These are phyloP conservation scores for Parnassius glacialis DNA, from an alignment of 2,888 invertebrate genomes.

Conservation along the genomic window DNA sequence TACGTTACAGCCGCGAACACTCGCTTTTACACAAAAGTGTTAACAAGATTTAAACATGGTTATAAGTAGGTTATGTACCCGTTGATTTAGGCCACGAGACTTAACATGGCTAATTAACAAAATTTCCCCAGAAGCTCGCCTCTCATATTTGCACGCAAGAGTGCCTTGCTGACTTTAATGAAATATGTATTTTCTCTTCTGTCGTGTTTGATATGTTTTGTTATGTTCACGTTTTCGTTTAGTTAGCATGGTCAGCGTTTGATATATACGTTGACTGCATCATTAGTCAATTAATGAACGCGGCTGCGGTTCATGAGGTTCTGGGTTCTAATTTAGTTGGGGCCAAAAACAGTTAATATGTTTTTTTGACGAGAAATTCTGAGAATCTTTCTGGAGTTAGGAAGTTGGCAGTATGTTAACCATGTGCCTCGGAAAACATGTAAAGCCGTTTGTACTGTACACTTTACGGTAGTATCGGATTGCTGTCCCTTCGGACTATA, in stretches of 20 bases:
- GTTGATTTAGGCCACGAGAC: slow-evolving; percentile 15
- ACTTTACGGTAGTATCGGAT: too few relatives aligned
- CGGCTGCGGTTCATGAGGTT: too few relatives aligned
- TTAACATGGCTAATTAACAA: slow-evolving; percentile 25
- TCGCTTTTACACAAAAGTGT: neutral
- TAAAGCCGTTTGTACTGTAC: too few relatives aligned
- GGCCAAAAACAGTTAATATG: too few relatives aligned
- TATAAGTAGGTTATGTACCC: slow-evolving; percentile 4
- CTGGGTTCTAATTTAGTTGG: too few relatives aligned
- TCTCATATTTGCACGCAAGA: slow-evolving; percentile 17
- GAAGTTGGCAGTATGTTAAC: too few relatives aligned
- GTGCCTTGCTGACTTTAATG: slow-evolving; percentile 13
- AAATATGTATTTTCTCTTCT: slow-evolving; percentile 20
- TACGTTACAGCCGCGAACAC: neutral
- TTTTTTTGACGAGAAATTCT: too few relatives aligned
- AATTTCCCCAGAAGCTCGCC: slow-evolving; percentile 17
- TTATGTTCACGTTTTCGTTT: slow-evolving; percentile 2
- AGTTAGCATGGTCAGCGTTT: neutral
- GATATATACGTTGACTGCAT: too few relatives aligned
- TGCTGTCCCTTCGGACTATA: too few relatives aligned
- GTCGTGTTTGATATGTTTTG: slow-evolving; percentile 2
- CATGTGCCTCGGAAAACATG: too few relatives aligned
- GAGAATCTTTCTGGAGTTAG: too few relatives aligned
- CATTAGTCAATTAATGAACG: too few relatives aligned
- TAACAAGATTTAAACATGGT: slow-evolving; percentile 9